Conservation (phyloP, 2,113 vertebrate species). For the Danionella cerebrum region DNA sequence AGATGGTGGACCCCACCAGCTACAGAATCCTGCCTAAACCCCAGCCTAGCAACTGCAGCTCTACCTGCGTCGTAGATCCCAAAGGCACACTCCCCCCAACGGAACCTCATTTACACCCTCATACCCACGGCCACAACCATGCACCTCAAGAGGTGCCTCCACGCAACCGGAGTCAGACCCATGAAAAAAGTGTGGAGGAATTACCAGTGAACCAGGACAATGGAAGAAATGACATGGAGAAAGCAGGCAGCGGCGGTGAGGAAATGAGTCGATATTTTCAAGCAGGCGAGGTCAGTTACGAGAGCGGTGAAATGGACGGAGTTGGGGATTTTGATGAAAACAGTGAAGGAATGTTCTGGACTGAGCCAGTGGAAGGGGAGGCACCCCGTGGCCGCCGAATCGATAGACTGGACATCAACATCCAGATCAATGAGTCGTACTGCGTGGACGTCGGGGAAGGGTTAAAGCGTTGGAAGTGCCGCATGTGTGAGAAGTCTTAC, state of each 20-base stretch:
- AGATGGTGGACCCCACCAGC: constrained; percentile 79
- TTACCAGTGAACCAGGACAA: constrained; percentile 53
- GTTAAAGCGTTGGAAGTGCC: constrained; percentile 94
- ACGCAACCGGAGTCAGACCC: constrained; percentile 51
- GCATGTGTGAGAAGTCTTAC: constrained; percentile 97
- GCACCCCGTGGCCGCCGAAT: constrained; percentile 74
- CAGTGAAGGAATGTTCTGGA: constrained; percentile 61
- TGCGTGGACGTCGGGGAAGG: constrained; percentile 89
- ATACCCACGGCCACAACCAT: constrained; percentile 50
- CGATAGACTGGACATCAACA: constrained; percentile 93
- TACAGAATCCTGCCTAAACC: constrained; percentile 65
- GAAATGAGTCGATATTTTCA: constrained; percentile 72
- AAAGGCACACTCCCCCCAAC: constrained; percentile 35
- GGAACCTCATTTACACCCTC: constrained; percentile 37
- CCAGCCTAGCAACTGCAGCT: constrained; percentile 44
- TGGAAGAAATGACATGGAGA: constrained; percentile 57
- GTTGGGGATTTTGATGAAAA: constrained; percentile 67
- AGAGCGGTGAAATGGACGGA: constrained; percentile 67
- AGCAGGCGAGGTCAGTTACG: constrained; percentile 64
- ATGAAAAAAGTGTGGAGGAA: constrained; percentile 37
- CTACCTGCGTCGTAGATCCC: constrained; percentile 60
- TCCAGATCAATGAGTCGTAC: constrained; percentile 95
- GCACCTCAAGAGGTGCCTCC: constrained; percentile 42
- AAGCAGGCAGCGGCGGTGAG: constrained; percentile 56
- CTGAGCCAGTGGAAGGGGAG: constrained; percentile 48